Evolutionary conservation across 1,140 invertebrate species (phyloP), one percentile per base, ranked within the genome.

Genomic region (Mycetomoellerius zeteki): DNA sequence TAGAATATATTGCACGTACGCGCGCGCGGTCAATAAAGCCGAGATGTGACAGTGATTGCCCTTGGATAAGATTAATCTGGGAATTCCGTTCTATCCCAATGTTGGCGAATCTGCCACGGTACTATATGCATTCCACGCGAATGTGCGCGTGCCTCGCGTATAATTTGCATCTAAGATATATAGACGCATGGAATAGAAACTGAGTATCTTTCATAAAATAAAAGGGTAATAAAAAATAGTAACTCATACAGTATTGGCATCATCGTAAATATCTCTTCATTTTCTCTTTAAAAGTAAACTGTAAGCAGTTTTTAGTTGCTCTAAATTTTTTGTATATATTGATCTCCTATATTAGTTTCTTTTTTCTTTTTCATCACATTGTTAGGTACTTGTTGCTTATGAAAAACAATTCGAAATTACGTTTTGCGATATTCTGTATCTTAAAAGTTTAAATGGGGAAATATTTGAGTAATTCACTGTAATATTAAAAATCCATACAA

Each of bases 11-110:
- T 1, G 7, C 7, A 0, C 33, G 7, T 1, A 7, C 21, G 62
- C 1, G 12, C 19, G 43, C 14, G n/a, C 14, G 54, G 8, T 56
- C 19, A 77, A 78, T 64, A 78, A 64, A n/a, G 60, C 14, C 62
- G n/a, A 60, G 43, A 72, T 72, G 21, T 21, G 52, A 75, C 69
- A 81, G 30, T 81, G 77, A 81, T 84, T 73, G 37, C 37, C 16
- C 54, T 75, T n/a, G 50, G 65, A 71, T 75, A 73, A 73, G 80
- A 84, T 84, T 84, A 84, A 84, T 84, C 54, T 30, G n/a, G 80
- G 69, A 84, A 84, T 84, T 84, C 80, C 69, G 37, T 60, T 73
- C 21, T 43, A 37, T 27, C 33, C 10, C 77, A 56, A 56, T 43
- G 21, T 58, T 75, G 37, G 37, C 54, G n/a, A 73, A 60, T 82